A percentile compares a stretch with the other conserved stretches of the same genome.
phyloP scores from a whole-genome alignment of 1,140 invertebrate species.

The Caenorhabditis brenneri region DNA sequence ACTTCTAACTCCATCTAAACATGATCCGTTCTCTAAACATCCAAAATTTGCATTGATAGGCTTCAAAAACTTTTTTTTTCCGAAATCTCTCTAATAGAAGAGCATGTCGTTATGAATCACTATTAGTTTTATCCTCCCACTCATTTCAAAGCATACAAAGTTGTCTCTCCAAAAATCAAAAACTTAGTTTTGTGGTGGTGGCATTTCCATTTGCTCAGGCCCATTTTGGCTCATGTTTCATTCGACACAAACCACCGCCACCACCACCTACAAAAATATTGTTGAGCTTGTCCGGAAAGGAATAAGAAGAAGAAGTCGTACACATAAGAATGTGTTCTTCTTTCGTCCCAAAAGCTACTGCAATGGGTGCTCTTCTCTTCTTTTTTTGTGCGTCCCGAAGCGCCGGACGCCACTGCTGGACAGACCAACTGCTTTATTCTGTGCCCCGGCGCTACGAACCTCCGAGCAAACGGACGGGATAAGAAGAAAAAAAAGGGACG shows the following conservation, averaged over 20 bases:
- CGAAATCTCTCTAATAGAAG: too few species aligned
- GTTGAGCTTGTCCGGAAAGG: not conserved
- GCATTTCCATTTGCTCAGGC: not conserved
- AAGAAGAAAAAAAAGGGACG: too few species aligned
- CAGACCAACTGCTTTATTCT: slow-evolving; percentile 35
- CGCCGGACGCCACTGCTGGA: slow-evolving; percentile 41
- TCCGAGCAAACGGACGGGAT: slow-evolving; percentile 19
- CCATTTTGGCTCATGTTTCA: not conserved
- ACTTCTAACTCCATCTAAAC: too few species aligned
- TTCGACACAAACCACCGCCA: not conserved
- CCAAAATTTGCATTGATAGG: too few species aligned
- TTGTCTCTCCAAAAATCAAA: not conserved
- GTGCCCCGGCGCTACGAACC: not conserved
- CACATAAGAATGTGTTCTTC: slow-evolving; percentile 18
- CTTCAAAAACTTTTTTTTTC: too few species aligned
- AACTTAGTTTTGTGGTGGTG: not conserved
- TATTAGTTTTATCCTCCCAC: not conserved
- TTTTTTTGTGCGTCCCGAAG: not conserved
- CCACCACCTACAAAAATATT: not conserved
- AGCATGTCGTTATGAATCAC: too few species aligned
- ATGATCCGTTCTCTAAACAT: too few species aligned
- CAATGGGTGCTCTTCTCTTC: not conserved
- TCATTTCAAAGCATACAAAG: not conserved
- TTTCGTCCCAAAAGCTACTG: not conserved
- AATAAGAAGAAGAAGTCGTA: not conserved